Conservation (phyloP, 2,797 vertebrate species). For the Dendrocincla tyrannina region DNA sequence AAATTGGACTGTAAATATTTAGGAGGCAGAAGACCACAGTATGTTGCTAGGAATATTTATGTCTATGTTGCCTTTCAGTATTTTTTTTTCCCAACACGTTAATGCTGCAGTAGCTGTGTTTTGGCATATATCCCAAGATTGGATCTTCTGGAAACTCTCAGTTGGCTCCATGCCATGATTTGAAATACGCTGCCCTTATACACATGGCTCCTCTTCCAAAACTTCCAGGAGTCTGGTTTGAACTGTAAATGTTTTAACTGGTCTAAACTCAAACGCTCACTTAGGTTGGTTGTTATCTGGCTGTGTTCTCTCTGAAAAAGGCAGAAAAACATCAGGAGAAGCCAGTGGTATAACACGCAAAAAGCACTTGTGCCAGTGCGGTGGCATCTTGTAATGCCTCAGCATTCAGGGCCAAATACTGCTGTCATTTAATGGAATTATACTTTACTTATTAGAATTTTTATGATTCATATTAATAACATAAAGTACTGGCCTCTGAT, state of each 20-base stretch:
- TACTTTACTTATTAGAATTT: neutral
- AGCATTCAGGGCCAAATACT: neutral
- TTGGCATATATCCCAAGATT: neutral
- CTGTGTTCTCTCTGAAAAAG: neutral
- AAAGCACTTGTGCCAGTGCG: rapidly evolving
- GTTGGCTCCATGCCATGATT: neutral
- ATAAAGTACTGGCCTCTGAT: neutral
- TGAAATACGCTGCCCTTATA: neutral
- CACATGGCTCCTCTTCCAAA: neutral
- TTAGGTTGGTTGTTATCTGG: neutral
- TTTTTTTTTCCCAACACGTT: neutral
- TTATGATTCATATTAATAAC: neutral
- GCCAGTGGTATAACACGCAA: rapidly evolving
- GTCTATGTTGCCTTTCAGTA: rapidly evolving
- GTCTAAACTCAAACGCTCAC: neutral
- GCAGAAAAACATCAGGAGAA: neutral
- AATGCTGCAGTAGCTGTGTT: neutral
- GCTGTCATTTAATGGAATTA: neutral
- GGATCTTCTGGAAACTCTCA: neutral
- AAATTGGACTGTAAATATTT: neutral
- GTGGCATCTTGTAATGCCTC: neutral
- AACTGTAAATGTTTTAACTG: rapidly evolving
- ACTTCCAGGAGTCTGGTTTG: neutral
- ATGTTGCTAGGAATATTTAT: neutral
- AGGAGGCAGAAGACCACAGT: neutral